Base-by-base conservation (phyloP, 2,113 vertebrate species). In the Zosterops pallidus region DNA sequence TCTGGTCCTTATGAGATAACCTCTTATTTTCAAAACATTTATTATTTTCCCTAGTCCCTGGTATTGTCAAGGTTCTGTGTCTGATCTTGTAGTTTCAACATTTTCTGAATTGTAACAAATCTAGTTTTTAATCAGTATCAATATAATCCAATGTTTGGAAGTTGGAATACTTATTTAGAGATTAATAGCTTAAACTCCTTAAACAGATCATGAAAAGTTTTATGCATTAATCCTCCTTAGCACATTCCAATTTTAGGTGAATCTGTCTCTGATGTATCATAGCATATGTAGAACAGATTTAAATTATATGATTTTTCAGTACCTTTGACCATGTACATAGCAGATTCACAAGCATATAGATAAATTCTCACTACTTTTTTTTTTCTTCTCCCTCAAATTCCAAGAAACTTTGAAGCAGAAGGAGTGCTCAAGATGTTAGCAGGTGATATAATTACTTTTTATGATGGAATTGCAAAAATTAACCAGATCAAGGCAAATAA, bases 161-260 rank as follows among this genome's bases (percentile, higher is more conserved):
- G 60, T 64, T 69, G 41, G 39, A 95, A 85, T 83, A 77, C 14
- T 60, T 80, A 92, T 79, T 82, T 86, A 57, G 87, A 80, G 82
- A 85, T 70, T 92, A 91, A 85, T 55, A 89, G 55, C 83, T 84
- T 92, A 85, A 94, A 94, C 42, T 83, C 78, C 78, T 92, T 89
- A 91, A 90, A 76, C 12, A 86, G 78, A 95, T 92, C 37, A 89
- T 50, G 22, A 72, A 91, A 91, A 82, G 37, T 78, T 83, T 86
- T 92, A 85, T 46, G 25, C 18, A 52, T 82, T 89, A 94, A 95
- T 89, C 65, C 14, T 85, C n/a, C 79, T 94, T 83, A 85, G 67
- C 63, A 84, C 31, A n/a, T 91, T 91, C 67, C 26, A 85, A 26
- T 88, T 85, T 94, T 95, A 94, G 79, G 28, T 80, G 50, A 77